Conservation (phyloP, 2,113 vertebrate species). For the Hiodon tergisus region DNA sequence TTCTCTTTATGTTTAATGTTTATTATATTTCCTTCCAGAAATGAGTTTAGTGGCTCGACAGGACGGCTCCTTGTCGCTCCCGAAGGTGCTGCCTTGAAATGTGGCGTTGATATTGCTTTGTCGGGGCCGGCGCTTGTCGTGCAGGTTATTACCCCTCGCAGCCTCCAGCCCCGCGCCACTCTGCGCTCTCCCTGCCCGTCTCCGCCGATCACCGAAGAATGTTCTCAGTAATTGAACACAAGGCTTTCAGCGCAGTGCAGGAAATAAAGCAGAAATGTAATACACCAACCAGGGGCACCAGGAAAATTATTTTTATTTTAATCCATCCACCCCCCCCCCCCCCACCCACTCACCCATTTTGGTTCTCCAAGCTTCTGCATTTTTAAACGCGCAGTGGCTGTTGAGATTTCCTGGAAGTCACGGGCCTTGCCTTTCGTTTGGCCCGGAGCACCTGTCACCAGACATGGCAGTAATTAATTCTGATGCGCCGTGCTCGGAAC, state of each 20-base stretch:
- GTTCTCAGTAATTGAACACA: slow-evolving; percentile 69
- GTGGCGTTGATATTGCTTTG: slow-evolving; percentile 56
- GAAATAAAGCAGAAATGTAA: slow-evolving; percentile 54
- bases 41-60: not conserved
- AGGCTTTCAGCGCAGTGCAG: slow-evolving; percentile 46
- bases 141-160: slow-evolving; percentile 18
- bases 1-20: not conserved
- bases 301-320: slow-evolving; percentile 27
- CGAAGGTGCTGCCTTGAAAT: slow-evolving; percentile 41
- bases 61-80: not conserved
- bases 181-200: slow-evolving; percentile 7
- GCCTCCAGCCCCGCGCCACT: not conserved
- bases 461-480: slow-evolving; percentile 3
- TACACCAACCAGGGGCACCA: slow-evolving; percentile 38
- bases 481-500: not conserved
- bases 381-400: slow-evolving; percentile 19
- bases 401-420: slow-evolving; percentile 14
- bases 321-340: slow-evolving; percentile 1
- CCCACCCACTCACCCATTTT: not conserved
- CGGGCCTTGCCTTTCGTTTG: not conserved
- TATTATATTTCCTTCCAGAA: not conserved
- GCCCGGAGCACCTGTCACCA: not conserved
- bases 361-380: slow-evolving; percentile 5
- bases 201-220: slow-evolving; percentile 33
- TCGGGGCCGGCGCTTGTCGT: slow-evolving; percentile 33